These are phyloP conservation scores for Cyphomyrus discorhynchus DNA, from an alignment of 2,113 vertebrate species.

Conservation along the genomic window DNA sequence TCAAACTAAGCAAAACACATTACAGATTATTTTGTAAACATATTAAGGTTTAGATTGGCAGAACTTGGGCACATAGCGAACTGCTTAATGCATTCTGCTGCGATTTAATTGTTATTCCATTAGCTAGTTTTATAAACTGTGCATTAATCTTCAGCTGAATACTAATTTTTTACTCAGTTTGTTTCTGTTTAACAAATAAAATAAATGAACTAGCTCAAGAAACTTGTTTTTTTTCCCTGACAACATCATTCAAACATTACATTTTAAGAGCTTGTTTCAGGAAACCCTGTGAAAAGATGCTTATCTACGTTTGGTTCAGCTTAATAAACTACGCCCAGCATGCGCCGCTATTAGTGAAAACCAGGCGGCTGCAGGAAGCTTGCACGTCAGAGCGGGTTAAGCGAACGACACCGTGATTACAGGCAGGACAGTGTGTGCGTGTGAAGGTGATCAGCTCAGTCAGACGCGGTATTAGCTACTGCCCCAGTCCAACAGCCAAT, in stretches of 20 bases:
- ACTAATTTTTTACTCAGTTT: not conserved
- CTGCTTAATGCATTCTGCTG: not conserved
- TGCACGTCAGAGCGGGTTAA: not conserved
- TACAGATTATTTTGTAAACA: not conserved
- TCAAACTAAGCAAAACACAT: not conserved
- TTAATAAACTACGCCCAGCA: not conserved
- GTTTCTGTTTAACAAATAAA: conserved; percentile 1
- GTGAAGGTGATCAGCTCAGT: not conserved
- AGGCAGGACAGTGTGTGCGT: not conserved
- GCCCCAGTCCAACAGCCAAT: not conserved
- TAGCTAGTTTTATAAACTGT: not conserved
- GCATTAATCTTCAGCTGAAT: not conserved
- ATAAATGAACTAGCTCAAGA: not conserved
- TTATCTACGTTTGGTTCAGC: not conserved
- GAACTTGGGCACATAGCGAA: not conserved
- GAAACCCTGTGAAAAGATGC: not conserved
- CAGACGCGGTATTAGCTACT: not conserved
- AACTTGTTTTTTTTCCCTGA: not conserved
- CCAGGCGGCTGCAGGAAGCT: not conserved
- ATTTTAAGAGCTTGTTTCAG: not conserved
- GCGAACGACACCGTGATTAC: not conserved
- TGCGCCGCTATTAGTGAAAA: not conserved
- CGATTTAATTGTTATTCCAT: conserved; percentile 1
- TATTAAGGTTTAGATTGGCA: not conserved
- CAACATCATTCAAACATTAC: not conserved